These are phyloP conservation scores for Dromiciops gliroides DNA, from an alignment of 2,113 vertebrate genomes.

Conservation along the genomic window DNA sequence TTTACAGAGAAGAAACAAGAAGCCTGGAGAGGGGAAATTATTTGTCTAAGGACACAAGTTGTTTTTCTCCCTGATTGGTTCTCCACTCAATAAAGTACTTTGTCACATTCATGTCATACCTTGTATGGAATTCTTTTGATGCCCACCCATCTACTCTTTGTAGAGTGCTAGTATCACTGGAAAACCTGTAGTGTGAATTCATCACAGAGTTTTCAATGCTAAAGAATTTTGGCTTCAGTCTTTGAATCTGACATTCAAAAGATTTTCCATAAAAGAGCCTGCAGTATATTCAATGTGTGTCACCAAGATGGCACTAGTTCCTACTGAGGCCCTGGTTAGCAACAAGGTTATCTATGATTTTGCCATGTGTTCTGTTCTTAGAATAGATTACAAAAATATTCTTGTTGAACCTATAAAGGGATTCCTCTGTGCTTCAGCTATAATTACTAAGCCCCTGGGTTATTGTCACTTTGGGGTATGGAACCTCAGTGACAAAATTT, in stretches of 20 bases:
- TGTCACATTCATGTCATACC: neutral
- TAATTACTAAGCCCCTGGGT: neutral
- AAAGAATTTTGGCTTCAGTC: neutral
- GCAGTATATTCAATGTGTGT: neutral
- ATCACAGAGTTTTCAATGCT: neutral
- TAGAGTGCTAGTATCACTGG: conserved; percentile 21
- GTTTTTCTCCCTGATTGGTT: neutral
- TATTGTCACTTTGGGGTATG: conserved; percentile 31
- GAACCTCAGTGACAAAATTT: neutral
- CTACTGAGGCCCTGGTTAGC: conserved; percentile 7
- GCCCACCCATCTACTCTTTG: neutral
- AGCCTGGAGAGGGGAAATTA: neutral
- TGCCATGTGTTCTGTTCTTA: neutral
- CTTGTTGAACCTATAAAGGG: neutral
- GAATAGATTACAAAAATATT: neutral
- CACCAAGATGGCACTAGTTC: conserved; percentile 10
- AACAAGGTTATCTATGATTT: neutral
- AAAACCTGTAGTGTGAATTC: neutral
- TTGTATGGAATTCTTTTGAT: neutral
- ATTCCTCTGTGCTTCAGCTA: neutral
- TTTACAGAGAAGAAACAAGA: neutral
- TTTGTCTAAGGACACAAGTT: neutral
- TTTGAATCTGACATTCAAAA: conserved; percentile 24
- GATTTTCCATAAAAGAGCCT: neutral
- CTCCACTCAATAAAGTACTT: neutral